Base-by-base conservation (phyloP, 2,113 vertebrate genomes). In the Campylorhamphus procurvoides region DNA sequence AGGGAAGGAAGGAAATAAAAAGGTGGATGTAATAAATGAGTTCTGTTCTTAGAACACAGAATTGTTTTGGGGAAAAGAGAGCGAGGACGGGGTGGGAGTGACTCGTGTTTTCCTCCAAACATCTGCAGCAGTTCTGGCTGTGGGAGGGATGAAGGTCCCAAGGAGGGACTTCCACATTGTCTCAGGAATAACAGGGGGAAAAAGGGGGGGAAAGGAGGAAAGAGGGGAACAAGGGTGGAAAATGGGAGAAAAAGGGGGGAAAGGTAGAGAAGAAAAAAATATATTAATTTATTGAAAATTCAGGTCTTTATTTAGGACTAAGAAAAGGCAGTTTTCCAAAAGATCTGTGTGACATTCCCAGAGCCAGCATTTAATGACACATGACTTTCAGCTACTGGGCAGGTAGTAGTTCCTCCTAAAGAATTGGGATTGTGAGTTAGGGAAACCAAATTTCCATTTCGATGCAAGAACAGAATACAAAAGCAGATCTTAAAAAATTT, bases 21-120 rank as follows among this genome's bases (percentile, higher is more conserved):
- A 79, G 52, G 9, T 60, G 63, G 68, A 8, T 24, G 84, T 1
- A n/a, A 91, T 6, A n/a, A 91, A 14, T 23, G 35, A 31, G 18
- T 77, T 15, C 10, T 50, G 47, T 7, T 44, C 33, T 47, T 2
- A 0, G 53, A 55, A 29, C 29, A 24, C 2, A 1, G 6, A 50
- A 44, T 25, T 27, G 1, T 0, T 7, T 15, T 6, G 5, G 80
- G 80, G 71, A 29, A 31, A 53, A 68, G 55, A 0, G 6, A 31
- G 33, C 2, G 1, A 37, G 71, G 79, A 52, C 1, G 59, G 82
- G 3, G 8, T 72, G 60, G 52, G 25, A 28, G 40, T 23, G 3
- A 12, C 33, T 28, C 19, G 13, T 1, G 0, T 11, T 64, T 24
- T 7, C 46, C 85, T 49, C n/a, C 3, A 39, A 83, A 29, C 29